phyloP scores from a whole-genome alignment of 1,140 invertebrate genomes.

The Drosophila suzukii region DNA sequence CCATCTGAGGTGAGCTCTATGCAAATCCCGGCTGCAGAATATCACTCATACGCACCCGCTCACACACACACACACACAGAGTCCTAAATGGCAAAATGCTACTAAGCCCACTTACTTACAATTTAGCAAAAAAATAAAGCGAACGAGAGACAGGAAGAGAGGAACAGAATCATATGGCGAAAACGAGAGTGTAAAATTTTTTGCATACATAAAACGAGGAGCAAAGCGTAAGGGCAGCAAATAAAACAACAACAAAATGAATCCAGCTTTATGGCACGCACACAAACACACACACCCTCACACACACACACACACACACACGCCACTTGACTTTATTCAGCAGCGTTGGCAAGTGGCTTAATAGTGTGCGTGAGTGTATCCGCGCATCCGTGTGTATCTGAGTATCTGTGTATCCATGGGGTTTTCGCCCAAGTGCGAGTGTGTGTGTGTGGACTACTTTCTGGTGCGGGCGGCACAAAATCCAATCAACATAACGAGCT shows the following conservation, averaged over 20 bases:
- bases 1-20: constrained; percentile 68
- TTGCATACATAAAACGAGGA: constrained; percentile 73
- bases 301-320: constrained; percentile 19
- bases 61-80: constrained; percentile 25
- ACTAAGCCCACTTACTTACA: constrained; percentile 83
- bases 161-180: constrained; percentile 59
- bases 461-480: constrained; percentile 78
- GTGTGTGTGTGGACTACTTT: constrained; percentile 70
- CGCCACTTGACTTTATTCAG: constrained; percentile 81
- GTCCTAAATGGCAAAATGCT: constrained; percentile 76
- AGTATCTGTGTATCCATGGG: constrained; percentile 8
- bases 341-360: constrained; percentile 57
- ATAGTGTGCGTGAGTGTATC: constrained; percentile 66
- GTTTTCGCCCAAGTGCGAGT: neutral
- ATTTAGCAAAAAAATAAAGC: constrained; percentile 71
- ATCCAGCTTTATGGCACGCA: constrained; percentile 81
- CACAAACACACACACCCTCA: constrained; percentile 26
- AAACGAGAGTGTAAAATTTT: constrained; percentile 81
- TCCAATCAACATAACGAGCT: constrained; percentile 83
- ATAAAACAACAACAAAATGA: constrained; percentile 70
- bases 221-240: constrained; percentile 46
- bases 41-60: constrained; percentile 40
- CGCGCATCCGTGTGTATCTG: constrained; percentile 6
- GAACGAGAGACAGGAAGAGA: constrained; percentile 44
- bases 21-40: constrained; percentile 68